Conservation (phyloP, 2,797 vertebrate species). For the Schizopygopsis malacanthus region DNA sequence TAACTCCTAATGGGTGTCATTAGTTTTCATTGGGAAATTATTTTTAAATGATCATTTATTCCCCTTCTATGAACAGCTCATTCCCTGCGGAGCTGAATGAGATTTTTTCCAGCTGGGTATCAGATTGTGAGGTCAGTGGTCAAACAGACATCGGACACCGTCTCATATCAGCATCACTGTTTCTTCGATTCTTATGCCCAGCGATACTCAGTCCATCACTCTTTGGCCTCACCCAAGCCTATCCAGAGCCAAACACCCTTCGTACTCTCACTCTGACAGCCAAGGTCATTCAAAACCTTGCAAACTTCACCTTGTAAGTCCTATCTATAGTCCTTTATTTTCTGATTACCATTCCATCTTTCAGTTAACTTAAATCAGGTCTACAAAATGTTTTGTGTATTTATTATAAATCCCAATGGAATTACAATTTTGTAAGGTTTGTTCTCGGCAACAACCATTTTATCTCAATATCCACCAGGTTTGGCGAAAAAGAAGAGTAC, state of each 20-base stretch:
- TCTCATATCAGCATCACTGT: slow-evolving; percentile 94
- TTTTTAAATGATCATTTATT: neutral
- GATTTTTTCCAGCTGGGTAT: slow-evolving; percentile 89
- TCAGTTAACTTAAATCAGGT: neutral
- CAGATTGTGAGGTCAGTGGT: slow-evolving; percentile 79
- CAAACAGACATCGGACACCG: slow-evolving; percentile 83
- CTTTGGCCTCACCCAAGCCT: slow-evolving; percentile 88
- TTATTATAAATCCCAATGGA: neutral
- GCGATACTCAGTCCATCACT: slow-evolving; percentile 94
- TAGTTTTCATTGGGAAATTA: neutral
- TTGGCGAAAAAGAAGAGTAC: slow-evolving; percentile 96
- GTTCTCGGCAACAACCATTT: neutral
- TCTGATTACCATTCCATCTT: neutral
- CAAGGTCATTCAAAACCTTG: slow-evolving; percentile 96
- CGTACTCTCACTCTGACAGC: slow-evolving; percentile 91
- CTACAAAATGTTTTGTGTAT: neutral
- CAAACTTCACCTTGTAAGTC: slow-evolving; percentile 90
- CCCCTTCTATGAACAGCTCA: slow-evolving; percentile 70
- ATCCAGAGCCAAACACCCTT: slow-evolving; percentile 84
- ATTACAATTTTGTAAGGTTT: neutral
- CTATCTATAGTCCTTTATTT: neutral
- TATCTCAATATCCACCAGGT: slow-evolving; percentile 72
- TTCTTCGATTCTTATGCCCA: slow-evolving; percentile 93
- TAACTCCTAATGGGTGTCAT: neutral
- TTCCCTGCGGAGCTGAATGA: slow-evolving; percentile 90